These are phyloP conservation scores for Polyodon spathula DNA, from an alignment of 2,113 vertebrate species.

Conservation along the genomic window DNA sequence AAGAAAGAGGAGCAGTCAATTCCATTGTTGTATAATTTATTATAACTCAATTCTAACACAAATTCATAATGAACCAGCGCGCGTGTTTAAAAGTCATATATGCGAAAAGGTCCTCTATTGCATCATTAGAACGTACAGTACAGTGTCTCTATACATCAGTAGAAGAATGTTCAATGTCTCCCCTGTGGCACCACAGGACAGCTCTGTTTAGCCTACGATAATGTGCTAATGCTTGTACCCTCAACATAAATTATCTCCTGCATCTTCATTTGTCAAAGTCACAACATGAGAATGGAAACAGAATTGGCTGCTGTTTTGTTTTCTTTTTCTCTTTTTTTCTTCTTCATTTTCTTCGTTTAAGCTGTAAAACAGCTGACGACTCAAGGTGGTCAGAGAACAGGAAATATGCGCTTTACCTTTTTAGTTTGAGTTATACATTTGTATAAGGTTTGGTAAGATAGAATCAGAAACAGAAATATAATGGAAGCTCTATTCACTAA, in stretches of 20 bases:
- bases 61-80: too few species aligned
- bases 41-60: too few species aligned
- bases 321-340: conserved; percentile 24
- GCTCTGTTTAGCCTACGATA: conserved; percentile 60
- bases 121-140: too few species aligned
- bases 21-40: too few species aligned
- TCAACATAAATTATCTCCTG: conserved; percentile 45
- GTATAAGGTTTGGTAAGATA: too few species aligned
- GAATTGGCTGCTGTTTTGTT: conserved; percentile 32
- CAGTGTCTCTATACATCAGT: too few species aligned
- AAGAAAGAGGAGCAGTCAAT: too few species aligned
- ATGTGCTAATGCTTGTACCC: conserved; percentile 65
- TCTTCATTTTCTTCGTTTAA: conserved; percentile 35
- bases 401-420: conserved; percentile 17
- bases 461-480: too few species aligned
- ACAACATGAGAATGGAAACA: conserved; percentile 36
- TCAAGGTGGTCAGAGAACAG: conserved; percentile 23
- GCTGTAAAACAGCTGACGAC: conserved; percentile 62
- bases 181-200: conserved; percentile 35
- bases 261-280: conserved; percentile 65
- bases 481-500: too few species aligned
- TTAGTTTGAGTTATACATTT: too few species aligned
- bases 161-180: conserved; percentile 28
- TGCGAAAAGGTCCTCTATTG: too few species aligned
- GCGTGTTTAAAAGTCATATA: too few species aligned